These are phyloP conservation scores for Trichopoda pennipes DNA, from an alignment of 2,888 invertebrate species.

Conservation along the genomic window DNA sequence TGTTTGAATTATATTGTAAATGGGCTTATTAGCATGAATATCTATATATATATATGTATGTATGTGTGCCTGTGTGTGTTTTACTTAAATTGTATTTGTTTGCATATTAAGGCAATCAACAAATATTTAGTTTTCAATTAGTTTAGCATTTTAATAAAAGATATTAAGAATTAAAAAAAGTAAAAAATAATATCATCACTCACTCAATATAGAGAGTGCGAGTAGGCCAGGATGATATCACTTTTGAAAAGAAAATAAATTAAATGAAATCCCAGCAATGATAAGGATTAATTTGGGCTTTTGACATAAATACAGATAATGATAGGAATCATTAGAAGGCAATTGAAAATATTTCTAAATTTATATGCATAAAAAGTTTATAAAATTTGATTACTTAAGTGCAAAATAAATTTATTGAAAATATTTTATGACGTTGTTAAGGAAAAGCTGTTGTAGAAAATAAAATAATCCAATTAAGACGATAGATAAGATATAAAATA, in stretches of 20 bases:
- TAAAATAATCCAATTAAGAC: no score
- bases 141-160: slow-evolving; percentile 50
- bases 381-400: background rate
- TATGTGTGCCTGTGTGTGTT: background rate
- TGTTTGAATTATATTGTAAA: slow-evolving; percentile 45
- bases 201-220: background rate
- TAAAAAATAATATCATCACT: slow-evolving; percentile 19
- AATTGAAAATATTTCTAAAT: slow-evolving; percentile 41
- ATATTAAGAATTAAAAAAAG: slow-evolving; percentile 20
- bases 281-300: slow-evolving; percentile 55
- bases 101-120: slow-evolving; percentile 66
- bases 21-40: background rate
- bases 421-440: no score
- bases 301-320: slow-evolving; percentile 16
- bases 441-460: no score
- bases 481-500: no score
- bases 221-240: background rate
- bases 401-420: no score
- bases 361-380: slow-evolving; percentile 5
- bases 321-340: slow-evolving; percentile 36
- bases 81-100: slow-evolving; percentile 27
- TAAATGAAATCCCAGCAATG: background rate
- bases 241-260: background rate
- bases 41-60: background rate
- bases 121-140: slow-evolving; percentile 68